Evolutionary conservation across 2,797 vertebrate species (phyloP).

Genomic region (Uromys caudimaculatus): DNA sequence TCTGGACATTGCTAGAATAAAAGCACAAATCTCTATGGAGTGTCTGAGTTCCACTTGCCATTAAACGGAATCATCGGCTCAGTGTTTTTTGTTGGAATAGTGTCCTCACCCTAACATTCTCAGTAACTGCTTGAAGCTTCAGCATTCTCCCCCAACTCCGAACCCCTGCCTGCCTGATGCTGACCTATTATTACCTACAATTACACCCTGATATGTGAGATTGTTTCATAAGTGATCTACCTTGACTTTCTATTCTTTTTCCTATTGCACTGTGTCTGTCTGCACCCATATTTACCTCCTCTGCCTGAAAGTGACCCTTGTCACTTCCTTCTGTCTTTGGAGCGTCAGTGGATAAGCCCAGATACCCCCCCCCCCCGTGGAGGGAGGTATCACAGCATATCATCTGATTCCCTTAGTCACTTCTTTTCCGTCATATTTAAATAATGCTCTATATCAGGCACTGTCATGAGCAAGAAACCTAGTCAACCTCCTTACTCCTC

Average conservation of each 20-base stretch:
- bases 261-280: not conserved
- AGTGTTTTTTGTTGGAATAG: not conserved
- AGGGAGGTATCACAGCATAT: not conserved
- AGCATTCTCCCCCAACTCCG: not conserved
- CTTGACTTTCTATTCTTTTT: not conserved
- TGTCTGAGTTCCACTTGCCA: conserved; percentile 31
- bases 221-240: not conserved
- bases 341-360: not conserved
- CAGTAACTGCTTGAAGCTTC: not conserved
- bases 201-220: not conserved
- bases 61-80: not conserved
- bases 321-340: not conserved
- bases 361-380: not conserved
- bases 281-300: not conserved
- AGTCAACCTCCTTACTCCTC: not conserved
- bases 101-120: not conserved
- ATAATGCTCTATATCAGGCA: not conserved
- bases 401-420: not conserved
- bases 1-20: conserved; percentile 42
- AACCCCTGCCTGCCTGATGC: not conserved
- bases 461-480: conserved; percentile 14
- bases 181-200: not conserved
- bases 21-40: conserved; percentile 30
- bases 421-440: not conserved
- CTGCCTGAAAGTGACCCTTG: not conserved